Percentiles rank a stretch among this genome's conserved stretches.
Conservation (phyloP, 1,140 invertebrate species). For the Sitophilus oryzae region DNA sequence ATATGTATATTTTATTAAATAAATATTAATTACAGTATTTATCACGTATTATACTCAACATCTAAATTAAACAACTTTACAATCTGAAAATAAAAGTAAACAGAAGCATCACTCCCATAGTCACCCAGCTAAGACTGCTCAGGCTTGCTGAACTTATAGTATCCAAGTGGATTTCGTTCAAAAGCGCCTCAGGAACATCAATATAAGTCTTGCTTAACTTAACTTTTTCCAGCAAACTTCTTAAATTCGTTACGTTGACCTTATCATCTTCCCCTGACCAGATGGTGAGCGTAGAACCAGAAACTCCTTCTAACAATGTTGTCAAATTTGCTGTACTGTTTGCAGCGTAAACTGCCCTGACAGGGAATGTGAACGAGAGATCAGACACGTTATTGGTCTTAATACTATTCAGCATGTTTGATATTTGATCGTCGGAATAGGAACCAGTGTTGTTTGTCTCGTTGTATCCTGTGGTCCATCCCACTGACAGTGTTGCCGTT, state of each 20-base stretch:
- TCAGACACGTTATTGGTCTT: not conserved
- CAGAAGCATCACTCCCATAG: too few relatives aligned
- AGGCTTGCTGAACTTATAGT: not conserved
- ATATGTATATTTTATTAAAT: too few relatives aligned
- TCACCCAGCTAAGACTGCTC: too few relatives aligned
- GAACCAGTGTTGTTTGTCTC: not conserved
- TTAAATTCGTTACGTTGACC: not conserved
- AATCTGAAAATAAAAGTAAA: too few relatives aligned
- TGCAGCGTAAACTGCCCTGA: not conserved
- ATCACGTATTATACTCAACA: too few relatives aligned
- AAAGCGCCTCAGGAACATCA: not conserved
- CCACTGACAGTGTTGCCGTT: not conserved
- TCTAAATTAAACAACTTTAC: too few relatives aligned
- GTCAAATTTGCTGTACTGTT: not conserved
- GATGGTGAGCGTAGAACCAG: not conserved
- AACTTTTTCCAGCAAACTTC: not conserved
- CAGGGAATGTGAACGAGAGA: not conserved
- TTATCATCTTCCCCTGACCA: not conserved
- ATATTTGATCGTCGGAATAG: not conserved
- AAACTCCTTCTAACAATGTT: not conserved
- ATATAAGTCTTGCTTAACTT: not conserved
- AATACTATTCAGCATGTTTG: not conserved
- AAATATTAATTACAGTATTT: too few relatives aligned
- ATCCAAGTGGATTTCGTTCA: not conserved
- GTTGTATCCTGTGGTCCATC: not conserved